Evolutionary conservation across 2,888 invertebrate species (phyloP).

Genomic region (Schrankia costaestrigalis): DNA sequence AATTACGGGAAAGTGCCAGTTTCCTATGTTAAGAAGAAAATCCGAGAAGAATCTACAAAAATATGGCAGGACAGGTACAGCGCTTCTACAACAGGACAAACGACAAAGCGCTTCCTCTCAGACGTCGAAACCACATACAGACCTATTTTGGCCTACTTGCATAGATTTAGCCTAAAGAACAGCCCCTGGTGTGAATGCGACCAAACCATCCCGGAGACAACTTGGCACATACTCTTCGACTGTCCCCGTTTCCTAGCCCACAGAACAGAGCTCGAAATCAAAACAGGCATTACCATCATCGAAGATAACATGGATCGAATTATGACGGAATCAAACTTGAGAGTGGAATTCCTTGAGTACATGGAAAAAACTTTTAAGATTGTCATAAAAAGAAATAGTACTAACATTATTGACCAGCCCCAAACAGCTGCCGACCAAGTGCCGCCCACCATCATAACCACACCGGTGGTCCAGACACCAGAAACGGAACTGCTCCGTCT

Average conservation of each 20-base stretch:
- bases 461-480: not conserved
- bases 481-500: not conserved
- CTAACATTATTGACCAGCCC: not conserved
- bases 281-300: not conserved
- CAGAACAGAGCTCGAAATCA: slow-evolving; percentile 1
- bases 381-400: not conserved
- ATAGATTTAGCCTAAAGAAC: slow-evolving; percentile 3
- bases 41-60: slow-evolving; percentile 1
- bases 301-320: not conserved
- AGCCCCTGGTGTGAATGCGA: slow-evolving; percentile 9
- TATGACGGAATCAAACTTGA: not conserved
- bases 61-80: slow-evolving; percentile 6
- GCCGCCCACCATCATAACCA: not conserved
- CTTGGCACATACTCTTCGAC: slow-evolving; percentile 4
- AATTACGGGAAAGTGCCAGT: slow-evolving; percentile 4
- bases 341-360: not conserved
- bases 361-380: not conserved
- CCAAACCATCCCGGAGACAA: not conserved
- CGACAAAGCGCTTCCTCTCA: slow-evolving; percentile 5
- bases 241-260: not conserved
- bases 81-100: slow-evolving; percentile 1
- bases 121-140: slow-evolving; percentile 1
- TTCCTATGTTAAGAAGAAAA: slow-evolving; percentile 5
- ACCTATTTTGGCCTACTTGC: too few species aligned
- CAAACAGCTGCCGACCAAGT: not conserved